Percentiles rank a stretch among this genome's conserved stretches.
phyloP scores from a whole-genome alignment of 2,888 invertebrate genomes.

The Cerastis rubricosa region DNA sequence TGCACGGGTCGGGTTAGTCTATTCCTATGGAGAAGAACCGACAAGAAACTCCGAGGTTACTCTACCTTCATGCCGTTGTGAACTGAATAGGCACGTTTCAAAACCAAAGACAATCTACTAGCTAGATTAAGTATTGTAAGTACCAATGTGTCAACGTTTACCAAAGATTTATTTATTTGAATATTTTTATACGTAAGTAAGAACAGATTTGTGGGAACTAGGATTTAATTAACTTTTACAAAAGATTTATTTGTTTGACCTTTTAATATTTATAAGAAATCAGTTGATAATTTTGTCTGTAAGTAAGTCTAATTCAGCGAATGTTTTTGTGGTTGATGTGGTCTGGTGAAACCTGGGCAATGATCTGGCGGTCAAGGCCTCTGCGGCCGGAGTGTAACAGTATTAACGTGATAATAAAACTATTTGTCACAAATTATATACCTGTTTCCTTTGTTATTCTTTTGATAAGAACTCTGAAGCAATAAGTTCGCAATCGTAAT shows the following conservation, averaged over 20 bases:
- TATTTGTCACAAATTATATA: slow-evolving; percentile 41
- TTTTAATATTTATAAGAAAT: slow-evolving; percentile 10
- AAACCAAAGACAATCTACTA: neutral
- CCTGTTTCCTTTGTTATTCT: slow-evolving; percentile 38
- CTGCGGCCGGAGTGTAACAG: neutral
- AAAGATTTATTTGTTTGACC: neutral
- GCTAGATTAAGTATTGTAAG: neutral
- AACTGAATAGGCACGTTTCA: neutral
- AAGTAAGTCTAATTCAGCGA: slow-evolving; percentile 1
- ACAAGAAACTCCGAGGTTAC: neutral
- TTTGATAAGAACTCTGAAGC: slow-evolving; percentile 40
- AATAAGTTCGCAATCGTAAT: slow-evolving; percentile 35
- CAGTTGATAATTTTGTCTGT: slow-evolving; percentile 17
- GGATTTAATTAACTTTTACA: neutral
- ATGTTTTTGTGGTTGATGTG: slow-evolving; percentile 36
- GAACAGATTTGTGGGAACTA: neutral
- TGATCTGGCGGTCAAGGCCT: slow-evolving; percentile 57
- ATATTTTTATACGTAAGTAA: neutral
- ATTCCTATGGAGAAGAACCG: neutral
- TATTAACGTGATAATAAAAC: slow-evolving; percentile 27
- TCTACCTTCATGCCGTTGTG: neutral
- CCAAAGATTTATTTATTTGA: slow-evolving; percentile 1
- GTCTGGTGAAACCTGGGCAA: slow-evolving; percentile 57
- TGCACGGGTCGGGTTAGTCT: too few relatives aligned
- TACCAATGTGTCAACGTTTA: neutral